Percentiles rank a stretch among this genome's conserved stretches.
Conservation (phyloP, 2,888 invertebrate genomes). For the Drosophila prolongata region DNA sequence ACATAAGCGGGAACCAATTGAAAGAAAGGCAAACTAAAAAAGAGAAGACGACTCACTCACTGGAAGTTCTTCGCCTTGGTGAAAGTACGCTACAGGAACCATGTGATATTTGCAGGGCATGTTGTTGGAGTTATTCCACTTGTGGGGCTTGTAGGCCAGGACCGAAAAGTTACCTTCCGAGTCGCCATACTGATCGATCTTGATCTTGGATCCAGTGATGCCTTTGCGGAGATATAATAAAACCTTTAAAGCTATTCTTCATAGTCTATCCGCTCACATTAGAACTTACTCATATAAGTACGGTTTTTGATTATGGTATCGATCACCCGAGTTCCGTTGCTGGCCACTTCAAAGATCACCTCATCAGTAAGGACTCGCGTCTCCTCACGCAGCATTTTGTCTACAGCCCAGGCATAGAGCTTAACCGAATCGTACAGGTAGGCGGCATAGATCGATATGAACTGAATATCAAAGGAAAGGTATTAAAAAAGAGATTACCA, state of each 20-base stretch:
- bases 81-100: slow-evolving; percentile 93
- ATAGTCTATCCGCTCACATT: not conserved
- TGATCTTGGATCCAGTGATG: slow-evolving; percentile 96
- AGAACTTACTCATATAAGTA: slow-evolving; percentile 93
- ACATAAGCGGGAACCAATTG: slow-evolving; percentile 39
- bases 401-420: slow-evolving; percentile 94
- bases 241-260: not conserved
- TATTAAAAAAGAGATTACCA: not conserved
- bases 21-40: slow-evolving; percentile 61
- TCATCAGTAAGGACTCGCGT: slow-evolving; percentile 86
- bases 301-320: slow-evolving; percentile 93
- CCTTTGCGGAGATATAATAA: slow-evolving; percentile 86
- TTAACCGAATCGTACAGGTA: slow-evolving; percentile 97
- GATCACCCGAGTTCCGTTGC: slow-evolving; percentile 94
- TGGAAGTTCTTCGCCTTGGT: slow-evolving; percentile 90
- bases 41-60: slow-evolving; percentile 88
- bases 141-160: slow-evolving; percentile 89
- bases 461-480: slow-evolving; percentile 86
- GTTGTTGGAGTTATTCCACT: slow-evolving; percentile 82
- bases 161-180: slow-evolving; percentile 99
- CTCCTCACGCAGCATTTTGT: slow-evolving; percentile 88
- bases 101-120: slow-evolving; percentile 91
- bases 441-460: slow-evolving; percentile 95
- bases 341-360: slow-evolving; percentile 89
- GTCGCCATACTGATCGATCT: slow-evolving; percentile 96